Evolutionary conservation across 2,888 invertebrate genomes (phyloP).

Genomic region (Pyrrhosoma nymphula): DNA sequence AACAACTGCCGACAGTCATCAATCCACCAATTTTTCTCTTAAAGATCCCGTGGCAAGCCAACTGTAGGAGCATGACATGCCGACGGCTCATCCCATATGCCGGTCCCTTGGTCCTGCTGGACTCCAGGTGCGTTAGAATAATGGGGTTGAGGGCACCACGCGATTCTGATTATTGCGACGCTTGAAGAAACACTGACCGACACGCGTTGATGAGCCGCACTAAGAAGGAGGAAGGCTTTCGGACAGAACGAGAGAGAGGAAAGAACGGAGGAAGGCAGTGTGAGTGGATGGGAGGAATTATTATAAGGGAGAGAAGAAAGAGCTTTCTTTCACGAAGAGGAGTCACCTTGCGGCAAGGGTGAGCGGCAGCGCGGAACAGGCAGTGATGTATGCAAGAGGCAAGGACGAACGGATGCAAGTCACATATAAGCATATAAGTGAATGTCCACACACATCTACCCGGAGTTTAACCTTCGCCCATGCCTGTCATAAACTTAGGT

Average conservation of each 20-base stretch:
- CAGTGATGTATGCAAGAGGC: conserved; percentile 22
- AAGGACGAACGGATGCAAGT: background rate
- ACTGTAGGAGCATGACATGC: too few species aligned
- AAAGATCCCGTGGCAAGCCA: too few species aligned
- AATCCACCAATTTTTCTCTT: too few species aligned
- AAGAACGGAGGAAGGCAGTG: background rate
- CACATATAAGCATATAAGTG: background rate
- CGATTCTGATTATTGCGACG: background rate
- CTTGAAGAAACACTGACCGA: conserved; percentile 24
- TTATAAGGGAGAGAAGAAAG: background rate
- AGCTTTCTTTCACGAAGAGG: background rate
- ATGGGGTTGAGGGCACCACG: background rate
- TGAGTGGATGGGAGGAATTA: background rate
- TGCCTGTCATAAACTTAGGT: too few species aligned
- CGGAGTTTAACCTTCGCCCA: too few species aligned
- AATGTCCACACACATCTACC: background rate
- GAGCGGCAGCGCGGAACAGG: background rate
- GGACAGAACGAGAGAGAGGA: too few species aligned
- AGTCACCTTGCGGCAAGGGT: background rate
- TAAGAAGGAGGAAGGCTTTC: background rate
- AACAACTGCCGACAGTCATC: too few species aligned
- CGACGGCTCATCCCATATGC: too few species aligned
- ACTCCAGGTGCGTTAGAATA: background rate
- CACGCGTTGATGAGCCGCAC: background rate
- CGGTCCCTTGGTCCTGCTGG: background rate